phyloP scores from a whole-genome alignment of 2,113 vertebrate genomes.

The Lates calcarifer region DNA sequence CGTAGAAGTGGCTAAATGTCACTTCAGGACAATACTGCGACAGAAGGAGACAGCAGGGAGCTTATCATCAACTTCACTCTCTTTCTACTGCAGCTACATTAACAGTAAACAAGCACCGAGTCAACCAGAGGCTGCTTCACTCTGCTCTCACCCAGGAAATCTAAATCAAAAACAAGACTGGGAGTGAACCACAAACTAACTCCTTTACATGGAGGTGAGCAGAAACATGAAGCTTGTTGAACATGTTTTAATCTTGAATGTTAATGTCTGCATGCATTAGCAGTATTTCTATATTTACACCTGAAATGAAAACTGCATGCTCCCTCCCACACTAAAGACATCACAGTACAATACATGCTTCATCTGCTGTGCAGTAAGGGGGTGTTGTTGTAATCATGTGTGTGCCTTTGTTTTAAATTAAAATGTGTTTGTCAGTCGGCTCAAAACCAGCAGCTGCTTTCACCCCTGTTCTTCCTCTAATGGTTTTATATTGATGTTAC shows the following conservation, averaged over 20 bases:
- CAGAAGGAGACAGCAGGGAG: neutral
- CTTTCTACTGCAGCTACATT: neutral
- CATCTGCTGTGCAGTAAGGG: neutral
- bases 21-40: neutral
- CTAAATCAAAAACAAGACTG: no score
- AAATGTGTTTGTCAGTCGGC: neutral
- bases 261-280: neutral
- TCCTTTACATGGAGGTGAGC: no score
- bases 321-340: neutral
- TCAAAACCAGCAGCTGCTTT: neutral
- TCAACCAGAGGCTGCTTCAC: neutral
- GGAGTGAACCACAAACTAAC: no score
- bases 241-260: no score
- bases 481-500: no score
- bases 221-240: no score
- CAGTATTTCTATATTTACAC: conserved; percentile 3
- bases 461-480: neutral
- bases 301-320: neutral
- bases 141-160: no score
- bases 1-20: neutral
- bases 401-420: neutral
- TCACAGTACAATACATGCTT: neutral
- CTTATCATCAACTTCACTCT: neutral
- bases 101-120: neutral
- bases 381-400: neutral